Percentiles rank a stretch among this genome's conserved stretches.
Evolutionary conservation across 35 echinoderm and acorn worm genomes (phyloP).

Genomic region (Lytechinus pictus): DNA sequence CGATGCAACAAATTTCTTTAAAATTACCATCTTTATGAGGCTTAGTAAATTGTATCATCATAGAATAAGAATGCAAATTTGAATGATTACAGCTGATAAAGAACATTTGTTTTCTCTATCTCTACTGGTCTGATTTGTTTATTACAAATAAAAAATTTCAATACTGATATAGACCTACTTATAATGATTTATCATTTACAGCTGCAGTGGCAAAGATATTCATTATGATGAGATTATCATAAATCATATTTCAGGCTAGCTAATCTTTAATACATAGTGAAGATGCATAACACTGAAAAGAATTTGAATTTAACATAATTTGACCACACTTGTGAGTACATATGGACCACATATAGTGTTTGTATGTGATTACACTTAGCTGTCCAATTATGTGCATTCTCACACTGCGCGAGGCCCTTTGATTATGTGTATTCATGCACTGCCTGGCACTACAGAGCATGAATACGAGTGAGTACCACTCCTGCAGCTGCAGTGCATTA

Average conservation of each 20-base stretch:
- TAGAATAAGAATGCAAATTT: too few species aligned
- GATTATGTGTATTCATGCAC: constrained; percentile 18
- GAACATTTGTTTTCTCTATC: too few species aligned
- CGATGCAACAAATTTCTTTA: too few species aligned
- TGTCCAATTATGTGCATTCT: constrained; percentile 12
- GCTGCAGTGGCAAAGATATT: too few species aligned
- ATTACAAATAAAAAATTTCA: too few species aligned
- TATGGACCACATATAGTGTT: constrained; percentile 2
- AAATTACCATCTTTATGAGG: too few species aligned
- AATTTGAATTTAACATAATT: background rate
- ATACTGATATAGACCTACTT: too few species aligned
- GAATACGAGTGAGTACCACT: background rate
- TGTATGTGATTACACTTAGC: constrained; percentile 18
- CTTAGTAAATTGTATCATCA: too few species aligned
- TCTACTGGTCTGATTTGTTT: too few species aligned
- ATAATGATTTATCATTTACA: too few species aligned
- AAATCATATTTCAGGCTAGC: background rate
- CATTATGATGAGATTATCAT: background rate
- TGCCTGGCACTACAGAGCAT: background rate
- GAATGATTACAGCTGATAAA: too few species aligned
- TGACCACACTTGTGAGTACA: background rate
- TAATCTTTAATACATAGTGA: background rate
- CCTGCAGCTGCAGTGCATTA: background rate
- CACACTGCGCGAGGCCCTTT: background rate
- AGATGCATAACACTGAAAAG: background rate